phyloP scores from a whole-genome alignment of 2,888 invertebrate genomes.

The Mechanitis messenoides region DNA sequence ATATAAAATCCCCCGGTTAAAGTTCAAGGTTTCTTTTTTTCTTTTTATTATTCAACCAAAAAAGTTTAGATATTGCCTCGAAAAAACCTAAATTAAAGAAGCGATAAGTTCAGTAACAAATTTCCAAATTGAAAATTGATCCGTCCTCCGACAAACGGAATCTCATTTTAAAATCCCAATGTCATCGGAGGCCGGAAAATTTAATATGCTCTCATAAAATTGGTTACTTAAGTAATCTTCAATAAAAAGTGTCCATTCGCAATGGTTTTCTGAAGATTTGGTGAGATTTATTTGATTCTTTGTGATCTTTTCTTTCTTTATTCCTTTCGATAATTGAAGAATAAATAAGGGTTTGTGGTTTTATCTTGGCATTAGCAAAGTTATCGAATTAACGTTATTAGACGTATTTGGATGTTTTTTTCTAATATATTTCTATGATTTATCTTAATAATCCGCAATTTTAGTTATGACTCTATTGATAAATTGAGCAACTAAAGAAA shows the following conservation, averaged over 20 bases:
- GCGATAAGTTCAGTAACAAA: constrained; percentile 6
- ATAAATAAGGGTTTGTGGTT: not conserved
- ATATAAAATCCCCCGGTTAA: too few species aligned
- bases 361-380: too few species aligned
- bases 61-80: not conserved
- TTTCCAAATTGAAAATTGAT: constrained; percentile 28
- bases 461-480: not conserved
- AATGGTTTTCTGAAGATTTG: not conserved
- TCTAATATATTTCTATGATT: too few species aligned
- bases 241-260: constrained; percentile 4
- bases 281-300: not conserved
- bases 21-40: too few species aligned
- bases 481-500: not conserved
- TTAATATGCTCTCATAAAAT: constrained; percentile 18
- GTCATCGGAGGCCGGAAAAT: constrained; percentile 9
- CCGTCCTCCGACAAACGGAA: constrained; percentile 8
- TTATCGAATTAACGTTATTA: too few species aligned
- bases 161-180: constrained; percentile 6
- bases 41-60: not conserved
- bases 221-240: constrained; percentile 14
- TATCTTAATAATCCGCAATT: too few species aligned
- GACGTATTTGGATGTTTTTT: too few species aligned
- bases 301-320: not conserved
- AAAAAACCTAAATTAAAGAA: not conserved
- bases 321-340: not conserved